Base-by-base conservation (phyloP, 2,888 invertebrate species). In the Shargacucullia verbasci region DNA sequence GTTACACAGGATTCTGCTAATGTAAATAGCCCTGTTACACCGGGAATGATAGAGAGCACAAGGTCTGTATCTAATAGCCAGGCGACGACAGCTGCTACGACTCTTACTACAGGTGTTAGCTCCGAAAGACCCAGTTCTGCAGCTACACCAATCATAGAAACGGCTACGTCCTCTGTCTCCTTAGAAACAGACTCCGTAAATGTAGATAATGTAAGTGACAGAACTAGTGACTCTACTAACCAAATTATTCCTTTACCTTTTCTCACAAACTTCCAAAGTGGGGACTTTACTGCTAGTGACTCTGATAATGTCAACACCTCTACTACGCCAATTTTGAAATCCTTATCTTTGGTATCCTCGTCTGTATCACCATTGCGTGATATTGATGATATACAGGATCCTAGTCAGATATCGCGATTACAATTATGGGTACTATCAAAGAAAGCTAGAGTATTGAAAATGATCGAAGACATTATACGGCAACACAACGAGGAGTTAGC, bases 401-500 rank as follows among this genome's bases (percentile, higher is more conserved):
- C 86, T 39, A 86, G 72, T 78, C 84, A 87, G 64, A 70, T 93
- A 66, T 89, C 93, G 37, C 88, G 86, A 37, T 66, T 90, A 46
- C 91, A 94, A 68, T 74, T 94, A 67, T 91, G 89, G 91, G 83
- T 94, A 68, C 79, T 94, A 61, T 91, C 94, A n/a, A 92, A 90
- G 79, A 91, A 93, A 84, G 94, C 94, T 60, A 86, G 86, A 65
- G 90, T 94, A 62, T 85, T 94, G 59, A 87, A 92, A 82, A 92
- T 94, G 89, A 94, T 94, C 53, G 94, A 94, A 87, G 90, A 94
- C 59, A 78, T 94, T 39, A 88, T 94, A 73, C 82, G 84, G 73
- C 86, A 89, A 72, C 94, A 94, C 65, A 91, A 94, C 71, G 82
- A 85, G 49, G 94, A 94, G 81, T 78, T 94, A 67, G 86, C 85